Conservation (phyloP, 1,140 invertebrate genomes). For the Stegodyphus mimosarum region DNA sequence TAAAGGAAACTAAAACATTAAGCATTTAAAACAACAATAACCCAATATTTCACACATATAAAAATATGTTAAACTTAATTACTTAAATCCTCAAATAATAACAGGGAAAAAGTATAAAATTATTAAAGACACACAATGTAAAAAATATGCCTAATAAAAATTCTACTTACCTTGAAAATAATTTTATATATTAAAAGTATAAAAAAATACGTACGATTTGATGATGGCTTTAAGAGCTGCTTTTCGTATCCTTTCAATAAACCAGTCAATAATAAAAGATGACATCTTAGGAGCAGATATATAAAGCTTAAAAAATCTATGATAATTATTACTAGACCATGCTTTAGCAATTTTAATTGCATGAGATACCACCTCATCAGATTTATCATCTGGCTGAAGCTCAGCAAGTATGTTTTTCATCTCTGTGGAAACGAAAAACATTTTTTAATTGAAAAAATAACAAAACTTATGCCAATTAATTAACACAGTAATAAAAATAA, state of each 20-base stretch:
- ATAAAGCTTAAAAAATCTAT: constrained; percentile 92
- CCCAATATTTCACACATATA: constrained; percentile 54
- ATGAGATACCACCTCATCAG: constrained; percentile 86
- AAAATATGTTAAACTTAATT: constrained; percentile 47
- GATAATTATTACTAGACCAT: constrained; percentile 91
- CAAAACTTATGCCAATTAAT: no score
- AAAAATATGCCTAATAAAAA: no score
- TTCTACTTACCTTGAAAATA: constrained; percentile 26
- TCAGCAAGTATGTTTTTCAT: constrained; percentile 88
- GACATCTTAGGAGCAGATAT: constrained; percentile 90
- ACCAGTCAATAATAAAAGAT: constrained; percentile 97
- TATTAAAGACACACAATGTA: no score
- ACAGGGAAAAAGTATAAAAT: no score
- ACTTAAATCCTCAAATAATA: background rate
- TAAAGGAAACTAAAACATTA: no score
- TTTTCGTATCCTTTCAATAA: constrained; percentile 91
- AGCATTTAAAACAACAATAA: no score
- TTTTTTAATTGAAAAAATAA: background rate
- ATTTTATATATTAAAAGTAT: constrained; percentile 25
- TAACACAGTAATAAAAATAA: no score
- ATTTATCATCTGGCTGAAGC: constrained; percentile 80
- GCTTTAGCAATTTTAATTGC: constrained; percentile 87
- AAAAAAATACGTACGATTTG: constrained; percentile 87
- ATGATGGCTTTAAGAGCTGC: constrained; percentile 89
- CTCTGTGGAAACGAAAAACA: constrained; percentile 76